A percentile compares a stretch with the other conserved stretches of the same genome.
These are phyloP conservation scores for Parnassius orleans DNA, from an alignment of 2,888 invertebrate genomes.

Conservation along the genomic window DNA sequence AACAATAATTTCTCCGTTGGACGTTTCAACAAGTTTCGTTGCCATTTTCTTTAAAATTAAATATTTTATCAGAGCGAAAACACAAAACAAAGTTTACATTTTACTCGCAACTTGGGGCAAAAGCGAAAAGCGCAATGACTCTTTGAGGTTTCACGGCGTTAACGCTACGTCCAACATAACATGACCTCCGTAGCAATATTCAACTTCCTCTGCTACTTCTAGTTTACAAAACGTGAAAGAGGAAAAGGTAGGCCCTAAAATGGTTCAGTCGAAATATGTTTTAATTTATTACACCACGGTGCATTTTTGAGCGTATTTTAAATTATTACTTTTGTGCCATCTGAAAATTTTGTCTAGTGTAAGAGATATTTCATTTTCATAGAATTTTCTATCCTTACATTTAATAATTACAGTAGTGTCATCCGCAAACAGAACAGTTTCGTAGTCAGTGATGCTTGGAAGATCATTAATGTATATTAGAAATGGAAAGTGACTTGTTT, in stretches of 20 bases:
- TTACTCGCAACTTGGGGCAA: slow-evolving; percentile 27
- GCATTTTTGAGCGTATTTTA: slow-evolving; percentile 47
- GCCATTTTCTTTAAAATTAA: slow-evolving; percentile 17
- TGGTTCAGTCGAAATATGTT: slow-evolving; percentile 44
- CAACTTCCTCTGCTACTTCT: slow-evolving; percentile 25
- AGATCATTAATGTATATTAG: no score
- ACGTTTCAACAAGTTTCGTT: slow-evolving; percentile 6
- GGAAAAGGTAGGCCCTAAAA: slow-evolving; percentile 28
- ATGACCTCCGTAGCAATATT: slow-evolving; percentile 35
- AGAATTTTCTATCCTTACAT: no score
- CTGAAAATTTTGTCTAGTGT: no score
- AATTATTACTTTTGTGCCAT: no score
- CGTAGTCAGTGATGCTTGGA: no score
- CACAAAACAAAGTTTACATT: slow-evolving; percentile 26
- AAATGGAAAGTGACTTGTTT: no score
- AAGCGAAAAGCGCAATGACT: slow-evolving; percentile 46
- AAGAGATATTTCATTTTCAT: no score
- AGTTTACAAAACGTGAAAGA: slow-evolving; percentile 16
- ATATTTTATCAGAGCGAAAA: slow-evolving; percentile 18
- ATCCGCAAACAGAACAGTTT: no score
- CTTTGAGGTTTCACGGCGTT: slow-evolving; percentile 39
- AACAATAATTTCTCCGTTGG: no score
- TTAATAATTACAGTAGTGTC: no score
- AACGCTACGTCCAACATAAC: slow-evolving; percentile 34
- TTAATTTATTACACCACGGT: slow-evolving; percentile 50